These are phyloP conservation scores for Drosophila rellima DNA, from an alignment of 2,888 invertebrate genomes.

Conservation along the genomic window DNA sequence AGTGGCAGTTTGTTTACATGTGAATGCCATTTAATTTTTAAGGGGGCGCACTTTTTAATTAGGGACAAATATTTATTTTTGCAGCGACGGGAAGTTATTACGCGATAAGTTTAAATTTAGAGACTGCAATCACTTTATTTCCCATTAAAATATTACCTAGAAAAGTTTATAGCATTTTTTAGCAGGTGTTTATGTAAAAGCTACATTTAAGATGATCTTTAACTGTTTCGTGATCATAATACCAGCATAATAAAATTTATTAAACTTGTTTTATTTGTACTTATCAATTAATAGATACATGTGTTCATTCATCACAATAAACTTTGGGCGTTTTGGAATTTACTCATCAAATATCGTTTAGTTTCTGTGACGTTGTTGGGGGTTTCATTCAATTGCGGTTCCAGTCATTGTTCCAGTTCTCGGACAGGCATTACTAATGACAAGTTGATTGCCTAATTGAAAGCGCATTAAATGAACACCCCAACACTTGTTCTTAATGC, in stretches of 20 bases:
- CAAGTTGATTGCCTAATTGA: conserved; percentile 67
- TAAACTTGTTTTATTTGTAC: neutral
- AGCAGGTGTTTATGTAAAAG: neutral
- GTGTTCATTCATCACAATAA: conserved; percentile 1
- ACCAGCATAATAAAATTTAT: neutral
- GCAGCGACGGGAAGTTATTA: conserved; percentile 6
- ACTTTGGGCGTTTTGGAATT: neutral
- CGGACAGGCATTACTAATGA: conserved; percentile 53
- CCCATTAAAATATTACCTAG: neutral
- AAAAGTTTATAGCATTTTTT: neutral
- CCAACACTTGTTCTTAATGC: conserved; percentile 27
- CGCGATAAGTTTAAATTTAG: conserved; percentile 5
- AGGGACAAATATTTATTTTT: conserved; percentile 11
- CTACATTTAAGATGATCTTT: neutral
- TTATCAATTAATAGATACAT: neutral
- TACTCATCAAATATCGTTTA: conserved; percentile 22
- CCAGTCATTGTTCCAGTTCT: conserved; percentile 32
- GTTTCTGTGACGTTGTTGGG: conserved; percentile 12
- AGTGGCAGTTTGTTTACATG: conserved; percentile 33
- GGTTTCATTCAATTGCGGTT: conserved; percentile 4
- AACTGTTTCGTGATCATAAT: neutral
- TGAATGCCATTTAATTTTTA: conserved; percentile 15
- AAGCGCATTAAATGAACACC: conserved; percentile 42
- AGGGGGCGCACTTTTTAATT: conserved; percentile 26
- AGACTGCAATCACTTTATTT: conserved; percentile 4